Base-by-base conservation (phyloP, 1,140 invertebrate genomes). In the Leptinotarsa lineolata region DNA sequence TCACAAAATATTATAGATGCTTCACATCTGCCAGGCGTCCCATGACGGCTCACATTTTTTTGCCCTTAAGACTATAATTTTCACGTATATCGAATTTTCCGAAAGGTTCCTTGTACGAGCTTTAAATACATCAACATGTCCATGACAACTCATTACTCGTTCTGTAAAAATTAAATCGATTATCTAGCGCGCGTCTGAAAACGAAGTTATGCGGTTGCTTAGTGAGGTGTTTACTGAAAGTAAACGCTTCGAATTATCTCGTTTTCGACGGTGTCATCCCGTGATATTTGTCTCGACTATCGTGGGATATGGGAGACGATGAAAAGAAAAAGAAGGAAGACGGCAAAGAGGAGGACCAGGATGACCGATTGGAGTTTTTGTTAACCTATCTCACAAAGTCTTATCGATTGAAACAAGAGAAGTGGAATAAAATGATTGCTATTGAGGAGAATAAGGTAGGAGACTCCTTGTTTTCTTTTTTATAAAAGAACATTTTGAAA, bases 351-450 rank as follows among this genome's bases (percentile, higher is more conserved):
- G 78, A 77, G n/a, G 75, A 70, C 4, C 81, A 81, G 24, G 85
- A 86, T 76, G 76, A 77, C 44, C 75, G 85, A 21, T 73, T 83
- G 21, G 81, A 82, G 66, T 86, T 83, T 71, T 72, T 85, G 8
- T 79, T 83, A 72, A 83, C 83, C 72, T 86, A 86, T 78, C 73
- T 86, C 16, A 81, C 80, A 54, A 91, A 90, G 81, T 88, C 91
- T 16, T 83, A 92, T 78, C 88, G 88, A 81, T 82, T 94, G 24
- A 94, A 94, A 85, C 83, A 87, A 59, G 93, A 95, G 68, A 92
- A 90, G 86, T 95, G 92, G 91, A 83, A 85, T 59, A 93, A 92
- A 85, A 90, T 95, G 89, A 89, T 93, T 78, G 85, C 85, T 72
- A 86, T 86, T 22, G 90, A 92, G 48, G 92, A 93, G 69, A 88